A percentile compares a stretch with the other conserved stretches of the same genome.
Evolutionary conservation across 92 coral and sea anemone species (phyloP).

Genomic region (Parazoanthus darwini): DNA sequence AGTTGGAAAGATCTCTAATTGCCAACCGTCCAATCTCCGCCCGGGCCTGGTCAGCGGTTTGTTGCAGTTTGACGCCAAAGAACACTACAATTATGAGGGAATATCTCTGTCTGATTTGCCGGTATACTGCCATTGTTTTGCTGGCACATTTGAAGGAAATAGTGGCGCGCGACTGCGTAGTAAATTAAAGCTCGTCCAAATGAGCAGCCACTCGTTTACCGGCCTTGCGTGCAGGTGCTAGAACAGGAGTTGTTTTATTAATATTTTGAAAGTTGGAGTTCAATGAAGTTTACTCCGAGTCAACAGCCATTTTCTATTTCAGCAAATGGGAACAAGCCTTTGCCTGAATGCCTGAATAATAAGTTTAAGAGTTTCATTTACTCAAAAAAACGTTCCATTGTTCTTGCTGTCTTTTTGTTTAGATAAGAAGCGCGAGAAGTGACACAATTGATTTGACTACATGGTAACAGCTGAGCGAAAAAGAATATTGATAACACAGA

Average conservation of each 20-base stretch:
- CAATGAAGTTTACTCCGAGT: neutral
- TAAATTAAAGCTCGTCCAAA: too few relatives aligned
- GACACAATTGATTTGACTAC: constrained; percentile 9
- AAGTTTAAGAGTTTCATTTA: constrained; percentile 34
- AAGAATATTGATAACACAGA: neutral
- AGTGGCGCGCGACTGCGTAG: too few relatives aligned
- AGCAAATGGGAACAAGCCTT: constrained; percentile 30
- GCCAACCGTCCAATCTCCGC: too few relatives aligned
- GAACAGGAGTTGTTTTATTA: neutral
- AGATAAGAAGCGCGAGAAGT: constrained; percentile 10
- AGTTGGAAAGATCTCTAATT: too few relatives aligned
- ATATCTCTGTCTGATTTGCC: too few relatives aligned
- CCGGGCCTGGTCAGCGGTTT: neutral
- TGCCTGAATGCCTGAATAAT: constrained; percentile 37
- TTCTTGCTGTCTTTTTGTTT: constrained; percentile 30
- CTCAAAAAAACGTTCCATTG: constrained; percentile 2
- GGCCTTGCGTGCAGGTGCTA: neutral
- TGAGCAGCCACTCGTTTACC: neutral
- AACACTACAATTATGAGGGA: too few relatives aligned
- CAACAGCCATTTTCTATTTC: constrained; percentile 17
- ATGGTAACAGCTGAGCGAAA: neutral
- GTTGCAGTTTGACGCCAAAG: too few relatives aligned
- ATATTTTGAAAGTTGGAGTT: neutral
- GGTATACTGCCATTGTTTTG: too few relatives aligned
- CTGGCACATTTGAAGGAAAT: too few relatives aligned